phyloP scores from a whole-genome alignment of 2,888 invertebrate species.

The Drosophila percnosoma region DNA sequence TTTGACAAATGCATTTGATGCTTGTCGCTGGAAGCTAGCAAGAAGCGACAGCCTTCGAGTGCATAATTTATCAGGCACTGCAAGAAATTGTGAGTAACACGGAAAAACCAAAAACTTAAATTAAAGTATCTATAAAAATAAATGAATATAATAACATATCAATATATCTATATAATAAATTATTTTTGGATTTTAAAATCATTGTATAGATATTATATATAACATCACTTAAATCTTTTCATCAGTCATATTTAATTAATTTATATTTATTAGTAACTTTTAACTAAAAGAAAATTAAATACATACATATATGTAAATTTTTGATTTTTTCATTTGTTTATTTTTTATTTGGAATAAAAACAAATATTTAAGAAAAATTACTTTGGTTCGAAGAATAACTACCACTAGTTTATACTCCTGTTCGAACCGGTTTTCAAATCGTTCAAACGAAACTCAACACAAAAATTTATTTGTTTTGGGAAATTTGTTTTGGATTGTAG shows the following conservation, averaged over 20 bases:
- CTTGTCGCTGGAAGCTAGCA: slow-evolving; percentile 7
- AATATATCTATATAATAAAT: background rate
- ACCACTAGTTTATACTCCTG: background rate
- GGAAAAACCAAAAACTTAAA: background rate
- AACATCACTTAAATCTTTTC: background rate
- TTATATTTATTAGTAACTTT: background rate
- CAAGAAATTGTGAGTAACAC: slow-evolving; percentile 7
- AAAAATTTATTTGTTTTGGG: background rate
- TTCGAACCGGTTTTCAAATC: background rate
- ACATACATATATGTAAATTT: background rate
- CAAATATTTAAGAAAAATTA: background rate
- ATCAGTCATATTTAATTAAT: background rate
- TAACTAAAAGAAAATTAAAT: background rate
- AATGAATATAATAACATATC: background rate
- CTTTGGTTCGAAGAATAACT: background rate
- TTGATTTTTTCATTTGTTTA: background rate
- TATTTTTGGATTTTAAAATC: background rate
- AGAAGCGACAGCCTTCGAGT: slow-evolving; percentile 12
- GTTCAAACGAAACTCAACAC: background rate
- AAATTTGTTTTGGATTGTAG: background rate
- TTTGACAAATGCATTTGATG: slow-evolving; percentile 25
- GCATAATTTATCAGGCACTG: slow-evolving; percentile 33
- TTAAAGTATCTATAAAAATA: background rate
- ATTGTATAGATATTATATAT: background rate
- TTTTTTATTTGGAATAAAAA: background rate